phyloP scores from a whole-genome alignment of 2,888 invertebrate genomes.

The Arctia plantaginis region DNA sequence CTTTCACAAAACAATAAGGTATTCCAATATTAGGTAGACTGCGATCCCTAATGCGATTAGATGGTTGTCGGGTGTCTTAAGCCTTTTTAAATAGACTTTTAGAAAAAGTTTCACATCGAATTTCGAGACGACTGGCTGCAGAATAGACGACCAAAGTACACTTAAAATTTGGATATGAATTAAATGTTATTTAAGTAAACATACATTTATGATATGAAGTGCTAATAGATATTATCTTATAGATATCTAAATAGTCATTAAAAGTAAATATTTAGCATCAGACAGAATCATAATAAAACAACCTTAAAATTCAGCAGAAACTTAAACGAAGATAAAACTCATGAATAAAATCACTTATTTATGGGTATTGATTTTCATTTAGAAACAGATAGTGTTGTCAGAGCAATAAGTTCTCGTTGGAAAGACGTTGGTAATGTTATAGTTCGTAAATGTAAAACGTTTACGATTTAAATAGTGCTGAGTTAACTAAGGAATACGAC shows the following conservation, averaged over 20 bases:
- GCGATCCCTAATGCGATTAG: not conserved
- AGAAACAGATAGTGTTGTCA: not conserved
- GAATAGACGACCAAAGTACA: not conserved
- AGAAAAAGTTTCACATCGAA: not conserved
- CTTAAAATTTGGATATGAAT: not conserved
- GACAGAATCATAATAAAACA: not conserved
- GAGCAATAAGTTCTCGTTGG: not conserved
- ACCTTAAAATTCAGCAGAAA: not conserved
- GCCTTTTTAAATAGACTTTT: too few species aligned
- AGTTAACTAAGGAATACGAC: not conserved
- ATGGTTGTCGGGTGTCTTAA: not conserved
- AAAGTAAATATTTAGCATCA: not conserved
- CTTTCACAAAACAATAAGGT: conserved; percentile 36
- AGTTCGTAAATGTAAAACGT: not conserved
- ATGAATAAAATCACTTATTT: not conserved
- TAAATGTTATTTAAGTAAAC: not conserved
- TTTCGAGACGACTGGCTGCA: not conserved
- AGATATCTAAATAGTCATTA: not conserved
- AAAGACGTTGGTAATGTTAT: not conserved
- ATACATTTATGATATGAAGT: not conserved
- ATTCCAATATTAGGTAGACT: conserved; percentile 26
- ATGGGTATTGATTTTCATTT: not conserved
- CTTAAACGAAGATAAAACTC: not conserved
- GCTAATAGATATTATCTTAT: not conserved
- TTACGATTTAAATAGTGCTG: not conserved